phyloP scores from a whole-genome alignment of 1,140 invertebrate species.

The Octopus bimaculoides region DNA sequence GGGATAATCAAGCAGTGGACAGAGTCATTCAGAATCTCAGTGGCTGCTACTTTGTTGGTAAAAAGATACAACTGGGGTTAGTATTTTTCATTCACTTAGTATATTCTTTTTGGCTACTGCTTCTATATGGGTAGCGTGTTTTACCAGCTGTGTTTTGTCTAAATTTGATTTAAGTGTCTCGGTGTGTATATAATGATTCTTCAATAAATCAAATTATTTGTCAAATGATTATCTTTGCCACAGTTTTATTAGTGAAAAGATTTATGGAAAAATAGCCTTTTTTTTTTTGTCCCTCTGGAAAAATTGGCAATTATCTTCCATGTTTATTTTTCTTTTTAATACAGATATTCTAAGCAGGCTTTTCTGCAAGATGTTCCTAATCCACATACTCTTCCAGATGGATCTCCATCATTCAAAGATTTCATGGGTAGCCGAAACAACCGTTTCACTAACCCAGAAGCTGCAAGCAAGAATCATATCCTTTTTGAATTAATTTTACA shows the following conservation, averaged over 20 bases:
- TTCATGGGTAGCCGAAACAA: constrained; percentile 97
- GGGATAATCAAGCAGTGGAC: constrained; percentile 90
- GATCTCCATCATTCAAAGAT: constrained; percentile 94
- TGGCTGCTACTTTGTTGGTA: constrained; percentile 79
- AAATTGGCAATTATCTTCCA: background rate
- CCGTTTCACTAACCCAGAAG: constrained; percentile 64
- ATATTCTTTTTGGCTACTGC: too few species aligned
- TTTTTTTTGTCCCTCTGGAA: too few species aligned
- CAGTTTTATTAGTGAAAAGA: too few species aligned
- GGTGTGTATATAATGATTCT: too few species aligned
- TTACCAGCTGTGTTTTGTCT: too few species aligned
- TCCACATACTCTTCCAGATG: constrained; percentile 91
- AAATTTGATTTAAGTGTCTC: too few species aligned
- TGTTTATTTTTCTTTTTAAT: constrained; percentile 9
- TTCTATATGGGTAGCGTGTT: too few species aligned
- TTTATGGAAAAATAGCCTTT: background rate
- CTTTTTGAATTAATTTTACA: constrained; percentile 22
- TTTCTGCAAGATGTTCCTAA: constrained; percentile 95
- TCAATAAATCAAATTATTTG: too few species aligned
- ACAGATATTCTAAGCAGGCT: constrained; percentile 89
- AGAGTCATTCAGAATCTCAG: constrained; percentile 92
- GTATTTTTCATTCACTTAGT: constrained; percentile 10
- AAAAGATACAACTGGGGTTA: constrained; percentile 66
- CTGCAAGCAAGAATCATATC: constrained; percentile 62
- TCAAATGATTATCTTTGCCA: too few species aligned